phyloP scores from a whole-genome alignment of 2,888 invertebrate species.

The Dasysyrphus tricinctus region DNA sequence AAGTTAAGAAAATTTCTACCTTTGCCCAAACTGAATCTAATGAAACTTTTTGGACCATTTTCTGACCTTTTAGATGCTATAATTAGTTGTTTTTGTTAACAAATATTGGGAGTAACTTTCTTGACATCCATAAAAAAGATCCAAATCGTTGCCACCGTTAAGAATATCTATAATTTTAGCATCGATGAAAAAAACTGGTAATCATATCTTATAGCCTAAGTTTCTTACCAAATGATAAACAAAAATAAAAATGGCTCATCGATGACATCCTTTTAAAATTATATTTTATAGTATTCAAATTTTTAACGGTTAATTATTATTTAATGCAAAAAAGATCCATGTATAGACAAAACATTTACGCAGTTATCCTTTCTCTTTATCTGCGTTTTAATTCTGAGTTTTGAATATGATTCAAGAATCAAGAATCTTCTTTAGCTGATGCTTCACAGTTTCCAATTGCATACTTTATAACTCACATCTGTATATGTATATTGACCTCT shows the following conservation, averaged over 20 bases:
- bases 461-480: not conserved
- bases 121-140: too few relatives aligned
- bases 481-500: constrained; percentile 44
- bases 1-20: too few relatives aligned
- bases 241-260: constrained; percentile 25
- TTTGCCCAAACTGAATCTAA: too few relatives aligned
- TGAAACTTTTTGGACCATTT: too few relatives aligned
- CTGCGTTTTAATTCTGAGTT: not conserved
- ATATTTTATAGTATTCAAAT: constrained; percentile 28
- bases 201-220: not conserved
- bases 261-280: constrained; percentile 33
- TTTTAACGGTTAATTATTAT: constrained; percentile 46
- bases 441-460: constrained; percentile 41
- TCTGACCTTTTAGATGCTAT: too few relatives aligned
- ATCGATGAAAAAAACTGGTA: not conserved
- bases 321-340: constrained; percentile 25
- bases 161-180: too few relatives aligned
- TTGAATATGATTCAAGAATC: constrained; percentile 10
- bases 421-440: constrained; percentile 25
- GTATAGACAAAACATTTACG: not conserved
- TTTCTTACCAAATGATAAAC: not conserved
- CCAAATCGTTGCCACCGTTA: too few relatives aligned
- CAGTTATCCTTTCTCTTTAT: constrained; percentile 63
- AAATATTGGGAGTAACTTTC: too few relatives aligned
- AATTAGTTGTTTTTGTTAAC: too few relatives aligned